A percentile compares a stretch with the other conserved stretches of the same genome.
These are phyloP conservation scores for Hyla sarda DNA, from an alignment of 2,113 vertebrate species.

Conservation along the genomic window DNA sequence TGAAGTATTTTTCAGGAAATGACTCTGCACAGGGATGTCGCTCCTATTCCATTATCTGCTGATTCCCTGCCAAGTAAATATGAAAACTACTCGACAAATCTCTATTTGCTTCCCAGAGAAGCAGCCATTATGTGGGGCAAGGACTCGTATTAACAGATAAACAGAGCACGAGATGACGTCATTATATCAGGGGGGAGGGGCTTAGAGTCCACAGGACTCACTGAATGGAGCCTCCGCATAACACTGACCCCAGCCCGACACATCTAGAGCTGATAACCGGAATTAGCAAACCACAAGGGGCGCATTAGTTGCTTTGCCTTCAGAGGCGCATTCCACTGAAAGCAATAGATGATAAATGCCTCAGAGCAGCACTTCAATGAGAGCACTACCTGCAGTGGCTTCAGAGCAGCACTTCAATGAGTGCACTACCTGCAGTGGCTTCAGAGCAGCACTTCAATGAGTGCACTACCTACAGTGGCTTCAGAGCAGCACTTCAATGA, in stretches of 20 bases:
- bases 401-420: too few relatives aligned
- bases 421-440: too few relatives aligned
- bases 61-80: slow-evolving; percentile 78
- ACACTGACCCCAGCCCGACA: neutral
- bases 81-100: slow-evolving; percentile 71
- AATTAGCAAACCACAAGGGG: slow-evolving; percentile 22
- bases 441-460: too few relatives aligned
- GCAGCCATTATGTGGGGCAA: slow-evolving; percentile 59
- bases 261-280: neutral
- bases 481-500: too few relatives aligned
- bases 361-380: neutral
- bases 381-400: too few relatives aligned
- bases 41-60: slow-evolving; percentile 79
- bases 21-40: slow-evolving; percentile 75
- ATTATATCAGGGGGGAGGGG: slow-evolving; percentile 1
- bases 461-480: too few relatives aligned
- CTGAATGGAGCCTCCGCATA: neutral
- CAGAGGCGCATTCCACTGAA: neutral
- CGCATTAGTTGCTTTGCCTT: neutral
- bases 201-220: neutral
- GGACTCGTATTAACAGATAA: slow-evolving; percentile 21
- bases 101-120: slow-evolving; percentile 71
- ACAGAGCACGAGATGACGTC: slow-evolving; percentile 9
- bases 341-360: neutral
- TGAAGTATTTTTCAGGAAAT: slow-evolving; percentile 80